A percentile compares a stretch with the other conserved stretches of the same genome.
Conservation (phyloP, 2,113 vertebrate species). For the Hystrix brachyura region DNA sequence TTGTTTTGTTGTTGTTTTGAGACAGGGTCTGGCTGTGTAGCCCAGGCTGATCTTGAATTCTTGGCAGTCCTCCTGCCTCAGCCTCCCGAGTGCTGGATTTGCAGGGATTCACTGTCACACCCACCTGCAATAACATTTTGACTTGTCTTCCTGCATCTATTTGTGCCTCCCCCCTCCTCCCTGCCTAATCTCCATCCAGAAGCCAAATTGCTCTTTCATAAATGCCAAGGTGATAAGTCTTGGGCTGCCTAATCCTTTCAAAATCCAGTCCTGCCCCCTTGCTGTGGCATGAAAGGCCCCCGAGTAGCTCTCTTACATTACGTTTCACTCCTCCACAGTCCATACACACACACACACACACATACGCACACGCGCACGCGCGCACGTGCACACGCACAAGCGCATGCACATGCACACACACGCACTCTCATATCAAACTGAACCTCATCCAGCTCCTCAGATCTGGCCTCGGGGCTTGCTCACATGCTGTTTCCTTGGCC, state of each 20-base stretch:
- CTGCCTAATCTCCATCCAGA: not conserved
- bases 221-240: not conserved
- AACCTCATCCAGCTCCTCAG: not conserved
- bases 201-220: conserved; percentile 45
- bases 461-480: not conserved
- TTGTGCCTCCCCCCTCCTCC: not conserved
- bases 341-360: too few species aligned
- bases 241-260: not conserved
- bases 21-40: not conserved
- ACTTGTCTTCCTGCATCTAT: conserved; percentile 38
- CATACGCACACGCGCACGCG: too few species aligned
- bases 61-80: not conserved
- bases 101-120: not conserved
- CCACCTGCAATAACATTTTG: not conserved
- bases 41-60: not conserved
- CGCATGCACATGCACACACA: too few species aligned
- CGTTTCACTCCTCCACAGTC: not conserved
- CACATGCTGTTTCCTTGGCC: conserved; percentile 4
- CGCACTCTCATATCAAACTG: not conserved
- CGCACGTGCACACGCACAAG: too few species aligned
- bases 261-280: conserved; percentile 36
- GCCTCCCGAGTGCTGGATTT: not conserved
- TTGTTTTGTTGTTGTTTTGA: not conserved
- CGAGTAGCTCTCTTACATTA: not conserved
- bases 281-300: not conserved